Percentiles rank a stretch among this genome's conserved stretches.
Evolutionary conservation across 2,113 vertebrate genomes (phyloP).

Genomic region (Halichoeres trimaculatus): DNA sequence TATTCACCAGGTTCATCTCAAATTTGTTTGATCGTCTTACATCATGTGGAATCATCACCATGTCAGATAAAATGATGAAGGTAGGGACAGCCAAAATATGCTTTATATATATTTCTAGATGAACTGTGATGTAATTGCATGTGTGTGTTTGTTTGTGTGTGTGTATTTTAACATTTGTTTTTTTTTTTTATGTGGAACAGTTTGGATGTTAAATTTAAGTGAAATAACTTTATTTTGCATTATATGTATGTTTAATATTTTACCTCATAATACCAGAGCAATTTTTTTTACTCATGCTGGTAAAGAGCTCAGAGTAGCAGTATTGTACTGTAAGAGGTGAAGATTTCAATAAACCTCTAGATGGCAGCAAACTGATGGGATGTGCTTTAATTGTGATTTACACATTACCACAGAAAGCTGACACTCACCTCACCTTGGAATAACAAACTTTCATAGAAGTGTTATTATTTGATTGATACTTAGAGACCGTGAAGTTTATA

Average conservation of each 20-base stretch:
- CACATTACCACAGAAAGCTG: too few species aligned
- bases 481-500: too few species aligned
- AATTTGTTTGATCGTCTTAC: neutral
- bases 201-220: conserved; percentile 12
- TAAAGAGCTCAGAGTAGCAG: neutral
- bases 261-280: conserved; percentile 51
- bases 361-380: conserved; percentile 46
- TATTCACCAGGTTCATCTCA: neutral
- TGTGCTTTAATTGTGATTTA: neutral
- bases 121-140: conserved; percentile 28
- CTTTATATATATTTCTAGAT: conserved; percentile 36
- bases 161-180: neutral
- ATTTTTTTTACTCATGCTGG: conserved; percentile 48
- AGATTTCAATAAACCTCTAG: conserved; percentile 61
- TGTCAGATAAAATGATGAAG: neutral
- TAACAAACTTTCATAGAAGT: too few species aligned
- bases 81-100: conserved; percentile 1
- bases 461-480: too few species aligned
- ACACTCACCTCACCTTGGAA: too few species aligned
- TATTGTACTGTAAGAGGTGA: conserved; percentile 34
- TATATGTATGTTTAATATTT: conserved; percentile 47
- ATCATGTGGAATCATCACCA: neutral
- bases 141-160: conserved; percentile 16
- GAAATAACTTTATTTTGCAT: conserved; percentile 22
- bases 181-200: conserved; percentile 1